Evolutionary conservation across 2,113 vertebrate species (phyloP).

Genomic region (Caloenas nicobarica): DNA sequence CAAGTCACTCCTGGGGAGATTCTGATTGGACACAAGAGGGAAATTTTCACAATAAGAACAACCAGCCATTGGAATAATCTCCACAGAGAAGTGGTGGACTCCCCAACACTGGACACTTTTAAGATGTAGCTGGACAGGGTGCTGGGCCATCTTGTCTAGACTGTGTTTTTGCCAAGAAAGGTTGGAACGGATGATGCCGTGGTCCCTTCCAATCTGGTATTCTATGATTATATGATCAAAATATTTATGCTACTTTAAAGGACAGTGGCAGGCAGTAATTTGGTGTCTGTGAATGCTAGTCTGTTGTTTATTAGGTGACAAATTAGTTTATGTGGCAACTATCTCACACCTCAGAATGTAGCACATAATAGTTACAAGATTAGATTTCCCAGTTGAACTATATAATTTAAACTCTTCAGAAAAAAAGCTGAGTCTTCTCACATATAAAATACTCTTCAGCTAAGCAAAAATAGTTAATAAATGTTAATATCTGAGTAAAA

Average conservation of each 20-base stretch:
- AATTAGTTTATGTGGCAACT: not conserved
- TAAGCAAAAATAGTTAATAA: not conserved
- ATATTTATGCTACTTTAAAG: not conserved
- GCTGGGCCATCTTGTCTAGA: no score
- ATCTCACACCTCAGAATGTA: not conserved
- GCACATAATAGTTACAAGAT: not conserved
- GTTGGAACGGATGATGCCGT: no score
- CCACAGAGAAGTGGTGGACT: no score
- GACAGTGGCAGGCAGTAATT: not conserved
- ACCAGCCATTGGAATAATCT: no score
- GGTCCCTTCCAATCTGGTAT: no score
- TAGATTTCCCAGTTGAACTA: not conserved
- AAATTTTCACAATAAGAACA: no score
- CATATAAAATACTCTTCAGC: not conserved
- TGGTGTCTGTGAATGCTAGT: not conserved
- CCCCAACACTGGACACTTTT: no score
- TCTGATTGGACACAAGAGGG: no score
- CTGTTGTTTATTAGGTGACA: not conserved
- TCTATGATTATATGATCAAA: not conserved
- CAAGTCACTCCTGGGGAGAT: no score
- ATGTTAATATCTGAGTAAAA: not conserved
- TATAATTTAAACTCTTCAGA: not conserved
- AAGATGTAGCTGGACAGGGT: no score
- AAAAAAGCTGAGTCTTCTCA: not conserved
- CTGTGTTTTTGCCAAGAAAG: no score